phyloP scores from a whole-genome alignment of 2,797 vertebrate genomes.

The Urocyon cinereoargenteus region DNA sequence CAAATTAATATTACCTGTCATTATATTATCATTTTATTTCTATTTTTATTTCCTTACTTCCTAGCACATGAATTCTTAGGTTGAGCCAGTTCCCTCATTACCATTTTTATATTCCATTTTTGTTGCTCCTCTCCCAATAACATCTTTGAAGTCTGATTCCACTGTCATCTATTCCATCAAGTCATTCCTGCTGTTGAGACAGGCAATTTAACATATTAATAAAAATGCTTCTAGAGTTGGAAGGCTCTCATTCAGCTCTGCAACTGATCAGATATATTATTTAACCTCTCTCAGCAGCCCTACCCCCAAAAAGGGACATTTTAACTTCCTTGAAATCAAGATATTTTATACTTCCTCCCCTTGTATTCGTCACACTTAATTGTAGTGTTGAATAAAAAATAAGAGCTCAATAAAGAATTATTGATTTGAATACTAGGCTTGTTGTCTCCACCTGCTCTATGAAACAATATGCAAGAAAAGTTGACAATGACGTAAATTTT shows the following conservation, averaged over 20 bases:
- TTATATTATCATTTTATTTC: background rate
- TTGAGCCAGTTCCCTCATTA: background rate
- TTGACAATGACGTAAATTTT: background rate
- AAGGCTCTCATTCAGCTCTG: background rate
- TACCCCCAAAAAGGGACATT: background rate
- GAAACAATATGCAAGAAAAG: background rate
- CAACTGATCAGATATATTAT: background rate
- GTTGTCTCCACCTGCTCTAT: background rate
- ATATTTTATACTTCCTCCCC: background rate
- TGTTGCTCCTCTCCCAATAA: background rate
- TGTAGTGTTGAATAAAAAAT: background rate
- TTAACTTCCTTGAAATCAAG: slow-evolving; percentile 24
- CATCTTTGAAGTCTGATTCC: slow-evolving; percentile 5
- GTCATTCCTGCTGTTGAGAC: background rate
- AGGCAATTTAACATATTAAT: slow-evolving; percentile 28
- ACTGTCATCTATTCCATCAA: background rate
- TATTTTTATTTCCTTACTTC: background rate
- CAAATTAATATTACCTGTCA: background rate
- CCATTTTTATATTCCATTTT: slow-evolving; percentile 2
- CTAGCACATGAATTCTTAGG: background rate
- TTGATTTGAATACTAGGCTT: background rate
- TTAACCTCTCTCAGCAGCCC: background rate
- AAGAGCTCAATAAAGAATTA: background rate
- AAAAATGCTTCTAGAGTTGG: background rate
- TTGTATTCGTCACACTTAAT: background rate